Evolutionary conservation across 2,888 invertebrate genomes (phyloP), one percentile per base, ranked within the genome.

Genomic region (Leucophenga maculata): DNA sequence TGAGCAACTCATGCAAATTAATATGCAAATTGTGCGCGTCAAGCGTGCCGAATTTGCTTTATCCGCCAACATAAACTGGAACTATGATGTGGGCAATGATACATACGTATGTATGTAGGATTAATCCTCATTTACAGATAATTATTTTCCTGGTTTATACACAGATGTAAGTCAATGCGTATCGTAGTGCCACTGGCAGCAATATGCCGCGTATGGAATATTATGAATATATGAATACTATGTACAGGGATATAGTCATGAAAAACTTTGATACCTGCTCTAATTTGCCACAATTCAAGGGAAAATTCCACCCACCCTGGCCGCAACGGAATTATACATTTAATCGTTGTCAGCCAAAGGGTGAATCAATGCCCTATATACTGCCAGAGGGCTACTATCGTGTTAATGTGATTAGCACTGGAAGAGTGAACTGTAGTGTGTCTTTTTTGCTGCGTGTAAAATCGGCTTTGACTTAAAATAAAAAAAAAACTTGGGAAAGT

Each of bases 21-120:
- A 1, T 0, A 6, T 65, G 0, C 32, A 32, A 0, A 26, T 78
- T 6, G 71, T 69, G 13, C 76, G 80, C 0, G 0, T 80, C 16
- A 52, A 65, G 0, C 80, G 79, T n/a, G 76, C 75, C 8, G 68
- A 70, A 1, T 80, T 69, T 60, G 74, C 72, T 0, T 13, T 77
- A 8, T 57, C 77, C 0, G 75, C 59, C 0, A 16, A 3, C 3
- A 0, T 76, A 14, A 65, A 65, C 0, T 70, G 75, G 50, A 57
- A 66, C n/a, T 70, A 68, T 16, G 77, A 74, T n/a, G 32, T 66
- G 0, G 73, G 59, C 31, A 55, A 55, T 55, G 55, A 4, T 55
- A 26, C 26, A 0, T 55, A 50, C n/a, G 16, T 50, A n/a, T 16
- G 50, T 50, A 4, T 4, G 16, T 50, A 18, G 2, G 8, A n/a